Evolutionary conservation across 2,113 vertebrate species (phyloP).

Genomic region (Odocoileus hemionus): DNA sequence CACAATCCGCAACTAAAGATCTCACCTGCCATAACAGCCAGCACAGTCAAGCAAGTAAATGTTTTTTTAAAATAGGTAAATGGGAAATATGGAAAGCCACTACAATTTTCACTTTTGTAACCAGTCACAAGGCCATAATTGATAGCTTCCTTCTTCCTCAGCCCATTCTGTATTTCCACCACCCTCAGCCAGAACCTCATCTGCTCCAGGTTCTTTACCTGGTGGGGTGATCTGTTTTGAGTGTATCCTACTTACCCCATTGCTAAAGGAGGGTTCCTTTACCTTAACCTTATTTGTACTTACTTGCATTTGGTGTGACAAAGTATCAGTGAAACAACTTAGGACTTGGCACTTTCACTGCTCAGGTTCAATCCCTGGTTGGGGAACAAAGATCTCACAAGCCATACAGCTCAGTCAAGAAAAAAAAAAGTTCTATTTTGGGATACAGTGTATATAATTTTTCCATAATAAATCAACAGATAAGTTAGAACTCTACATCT

Average conservation of each 20-base stretch:
- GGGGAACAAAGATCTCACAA: neutral
- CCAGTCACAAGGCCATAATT: neutral
- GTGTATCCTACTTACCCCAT: neutral
- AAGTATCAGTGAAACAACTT: neutral
- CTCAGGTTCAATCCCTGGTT: neutral
- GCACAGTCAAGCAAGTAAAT: neutral
- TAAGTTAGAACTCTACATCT: neutral
- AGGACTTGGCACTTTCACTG: neutral
- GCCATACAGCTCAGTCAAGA: neutral
- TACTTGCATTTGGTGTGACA: neutral
- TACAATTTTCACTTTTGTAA: neutral
- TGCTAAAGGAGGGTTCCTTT: neutral
- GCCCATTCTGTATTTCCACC: neutral
- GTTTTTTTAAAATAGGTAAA: neutral
- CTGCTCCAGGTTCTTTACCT: neutral
- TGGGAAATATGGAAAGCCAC: neutral
- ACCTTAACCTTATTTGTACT: neutral
- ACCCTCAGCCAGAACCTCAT: neutral
- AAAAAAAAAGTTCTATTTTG: neutral
- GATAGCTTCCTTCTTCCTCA: neutral
- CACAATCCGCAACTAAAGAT: neutral
- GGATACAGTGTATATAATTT: neutral
- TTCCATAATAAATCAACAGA: neutral
- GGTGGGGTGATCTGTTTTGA: neutral
- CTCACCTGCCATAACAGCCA: neutral